Evolutionary conservation across 2,797 vertebrate species (phyloP).

Genomic region (Merluccius polli): DNA sequence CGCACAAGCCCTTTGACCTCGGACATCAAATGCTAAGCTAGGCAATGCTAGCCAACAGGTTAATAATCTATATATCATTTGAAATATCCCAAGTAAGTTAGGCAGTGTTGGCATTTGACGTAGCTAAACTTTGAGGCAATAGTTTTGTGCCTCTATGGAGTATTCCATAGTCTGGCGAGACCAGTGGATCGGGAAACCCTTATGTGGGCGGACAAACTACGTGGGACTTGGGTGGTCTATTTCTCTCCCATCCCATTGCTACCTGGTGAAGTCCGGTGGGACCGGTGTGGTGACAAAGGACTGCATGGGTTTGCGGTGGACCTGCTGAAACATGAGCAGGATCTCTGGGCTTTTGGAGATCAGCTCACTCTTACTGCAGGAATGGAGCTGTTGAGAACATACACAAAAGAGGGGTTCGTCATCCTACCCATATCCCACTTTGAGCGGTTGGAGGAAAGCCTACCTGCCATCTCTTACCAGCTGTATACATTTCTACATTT

Average conservation of each 20-base stretch:
- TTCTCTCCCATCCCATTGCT: conserved; percentile 12
- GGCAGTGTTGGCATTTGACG: not conserved
- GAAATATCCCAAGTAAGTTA: not conserved
- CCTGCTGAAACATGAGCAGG: conserved; percentile 99
- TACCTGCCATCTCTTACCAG: not conserved
- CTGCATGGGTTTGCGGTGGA: conserved; percentile 97
- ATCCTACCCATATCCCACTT: not conserved
- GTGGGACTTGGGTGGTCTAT: not conserved
- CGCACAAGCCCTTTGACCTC: not conserved
- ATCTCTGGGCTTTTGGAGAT: conserved; percentile 97
- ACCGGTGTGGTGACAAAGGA: conserved; percentile 98
- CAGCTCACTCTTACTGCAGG: conserved; percentile 96
- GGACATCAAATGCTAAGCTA: not conserved
- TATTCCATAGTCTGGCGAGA: too few species aligned
- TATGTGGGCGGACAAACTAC: not conserved
- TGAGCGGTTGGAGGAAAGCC: not conserved
- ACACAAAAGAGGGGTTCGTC: not conserved
- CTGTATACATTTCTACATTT: not conserved
- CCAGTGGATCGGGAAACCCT: not conserved
- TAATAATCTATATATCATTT: not conserved
- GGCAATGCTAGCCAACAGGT: not conserved
- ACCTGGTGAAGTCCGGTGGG: conserved; percentile 98
- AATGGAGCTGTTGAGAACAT: conserved; percentile 78
- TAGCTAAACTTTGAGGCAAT: too few species aligned
- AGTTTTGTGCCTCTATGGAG: too few species aligned